These are phyloP conservation scores for Scaptomyza caliginosa DNA, from an alignment of 2,888 invertebrate genomes.

Conservation along the genomic window DNA sequence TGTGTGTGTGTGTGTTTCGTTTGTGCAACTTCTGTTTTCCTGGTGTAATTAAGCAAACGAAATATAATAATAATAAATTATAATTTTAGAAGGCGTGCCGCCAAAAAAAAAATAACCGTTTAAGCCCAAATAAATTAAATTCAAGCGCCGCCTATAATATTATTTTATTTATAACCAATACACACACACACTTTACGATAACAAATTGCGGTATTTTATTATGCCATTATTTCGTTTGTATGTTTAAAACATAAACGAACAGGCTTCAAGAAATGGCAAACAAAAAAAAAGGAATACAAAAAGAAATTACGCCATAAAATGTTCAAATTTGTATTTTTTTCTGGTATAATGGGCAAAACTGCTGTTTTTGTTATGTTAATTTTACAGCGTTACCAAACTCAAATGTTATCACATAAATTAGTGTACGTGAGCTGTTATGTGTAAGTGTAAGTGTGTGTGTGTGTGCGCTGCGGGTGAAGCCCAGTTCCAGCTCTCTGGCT, in stretches of 20 bases:
- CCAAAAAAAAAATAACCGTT: slow-evolving; percentile 11
- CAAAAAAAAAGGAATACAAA: slow-evolving; percentile 10
- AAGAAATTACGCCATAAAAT: slow-evolving; percentile 27
- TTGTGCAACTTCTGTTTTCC: slow-evolving; percentile 76
- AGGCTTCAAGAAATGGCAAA: slow-evolving; percentile 70
- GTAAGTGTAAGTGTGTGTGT: not conserved
- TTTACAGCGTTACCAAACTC: slow-evolving; percentile 55
- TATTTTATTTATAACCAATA: slow-evolving; percentile 55
- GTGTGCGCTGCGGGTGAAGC: not conserved
- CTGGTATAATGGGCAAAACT: slow-evolving; percentile 45
- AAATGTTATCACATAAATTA: slow-evolving; percentile 43
- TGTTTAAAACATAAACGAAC: slow-evolving; percentile 82
- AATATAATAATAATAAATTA: slow-evolving; percentile 85
- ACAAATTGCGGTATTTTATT: slow-evolving; percentile 34
- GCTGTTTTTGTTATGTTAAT: slow-evolving; percentile 66
- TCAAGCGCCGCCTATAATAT: slow-evolving; percentile 47
- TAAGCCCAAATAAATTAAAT: slow-evolving; percentile 13
- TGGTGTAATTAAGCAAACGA: slow-evolving; percentile 84
- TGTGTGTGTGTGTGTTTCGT: slow-evolving; percentile 24
- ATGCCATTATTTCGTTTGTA: slow-evolving; percentile 74
- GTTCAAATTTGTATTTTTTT: slow-evolving; percentile 57
- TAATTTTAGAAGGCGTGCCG: slow-evolving; percentile 83
- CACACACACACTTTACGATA: slow-evolving; percentile 4
- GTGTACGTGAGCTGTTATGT: too few species aligned
- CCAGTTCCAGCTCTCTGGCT: not conserved